Evolutionary conservation across 1,140 invertebrate species (phyloP).

Genomic region (Holcopasites calliopsidis): DNA sequence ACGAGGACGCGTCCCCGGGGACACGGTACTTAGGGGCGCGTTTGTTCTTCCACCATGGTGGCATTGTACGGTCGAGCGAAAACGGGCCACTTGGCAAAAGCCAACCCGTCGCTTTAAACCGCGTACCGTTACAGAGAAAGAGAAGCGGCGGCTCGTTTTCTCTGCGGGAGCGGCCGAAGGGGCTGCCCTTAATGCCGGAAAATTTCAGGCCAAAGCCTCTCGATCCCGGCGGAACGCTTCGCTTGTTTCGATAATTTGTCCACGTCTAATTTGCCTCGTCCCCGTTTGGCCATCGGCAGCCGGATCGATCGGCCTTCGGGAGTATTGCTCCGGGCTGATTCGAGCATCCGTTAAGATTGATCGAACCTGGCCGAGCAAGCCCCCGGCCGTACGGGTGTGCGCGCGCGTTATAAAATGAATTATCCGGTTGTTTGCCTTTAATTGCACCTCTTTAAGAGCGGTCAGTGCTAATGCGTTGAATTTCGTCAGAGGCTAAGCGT

Average conservation of each 20-base stretch:
- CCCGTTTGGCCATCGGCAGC: not conserved
- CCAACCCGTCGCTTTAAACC: conserved; percentile 19
- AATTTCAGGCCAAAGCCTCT: conserved; percentile 19
- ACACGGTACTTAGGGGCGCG: not conserved
- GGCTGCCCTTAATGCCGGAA: conserved; percentile 26
- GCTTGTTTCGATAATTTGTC: conserved; percentile 5
- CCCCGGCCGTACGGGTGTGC: too few relatives aligned
- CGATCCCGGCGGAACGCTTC: not conserved
- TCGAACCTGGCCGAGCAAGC: too few relatives aligned
- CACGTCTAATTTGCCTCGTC: not conserved
- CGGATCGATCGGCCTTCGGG: not conserved
- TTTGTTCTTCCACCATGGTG: conserved; percentile 17
- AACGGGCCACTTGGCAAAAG: not conserved
- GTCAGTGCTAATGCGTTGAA: too few relatives aligned
- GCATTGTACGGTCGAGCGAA: not conserved
- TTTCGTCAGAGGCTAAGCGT: too few relatives aligned
- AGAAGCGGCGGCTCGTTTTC: not conserved
- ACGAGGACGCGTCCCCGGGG: not conserved
- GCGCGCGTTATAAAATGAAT: too few relatives aligned
- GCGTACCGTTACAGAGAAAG: conserved; percentile 39
- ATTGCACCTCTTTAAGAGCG: too few relatives aligned
- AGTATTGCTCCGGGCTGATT: not conserved
- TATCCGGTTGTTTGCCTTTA: too few relatives aligned
- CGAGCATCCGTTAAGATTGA: not conserved
- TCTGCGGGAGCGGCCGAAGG: not conserved